These are phyloP conservation scores for Dicycla oo DNA, from an alignment of 2,888 invertebrate genomes.

Conservation along the genomic window DNA sequence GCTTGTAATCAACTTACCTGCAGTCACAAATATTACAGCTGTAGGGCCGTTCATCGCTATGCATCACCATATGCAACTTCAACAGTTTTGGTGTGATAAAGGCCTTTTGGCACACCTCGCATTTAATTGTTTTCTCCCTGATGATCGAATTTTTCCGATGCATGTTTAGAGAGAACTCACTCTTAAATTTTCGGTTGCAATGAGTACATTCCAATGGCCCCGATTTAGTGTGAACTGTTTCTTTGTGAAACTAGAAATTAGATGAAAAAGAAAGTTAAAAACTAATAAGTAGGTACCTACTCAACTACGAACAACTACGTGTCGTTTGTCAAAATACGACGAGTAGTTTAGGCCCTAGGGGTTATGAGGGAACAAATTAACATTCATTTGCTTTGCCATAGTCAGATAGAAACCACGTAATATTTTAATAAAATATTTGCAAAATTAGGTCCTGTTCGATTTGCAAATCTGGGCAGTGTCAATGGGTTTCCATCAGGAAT, in stretches of 20 bases:
- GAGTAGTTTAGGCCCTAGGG: too few species aligned
- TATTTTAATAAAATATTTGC: too few species aligned
- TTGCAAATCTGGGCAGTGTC: too few species aligned
- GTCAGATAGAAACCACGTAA: too few species aligned
- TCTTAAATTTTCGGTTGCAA: conserved; percentile 75
- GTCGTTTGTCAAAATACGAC: background rate
- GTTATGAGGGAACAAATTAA: too few species aligned
- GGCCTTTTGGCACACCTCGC: conserved; percentile 73
- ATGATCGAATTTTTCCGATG: conserved; percentile 64
- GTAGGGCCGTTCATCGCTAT: conserved; percentile 72
- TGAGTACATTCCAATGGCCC: conserved; percentile 72
- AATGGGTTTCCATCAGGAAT: too few species aligned
- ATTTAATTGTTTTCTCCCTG: conserved; percentile 67
- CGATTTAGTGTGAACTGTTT: conserved; percentile 57
- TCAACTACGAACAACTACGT: too few species aligned
- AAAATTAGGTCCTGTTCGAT: too few species aligned
- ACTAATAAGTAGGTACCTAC: background rate
- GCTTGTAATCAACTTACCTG: conserved; percentile 38
- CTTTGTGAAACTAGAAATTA: conserved; percentile 62
- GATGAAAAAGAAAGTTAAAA: background rate
- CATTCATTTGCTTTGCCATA: too few species aligned
- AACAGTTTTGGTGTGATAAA: conserved; percentile 62
- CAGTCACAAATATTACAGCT: conserved; percentile 72
- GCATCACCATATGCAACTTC: conserved; percentile 75
- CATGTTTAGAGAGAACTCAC: conserved; percentile 56